Conservation (phyloP, 2,888 invertebrate genomes). For the Rotaria sp. region DNA sequence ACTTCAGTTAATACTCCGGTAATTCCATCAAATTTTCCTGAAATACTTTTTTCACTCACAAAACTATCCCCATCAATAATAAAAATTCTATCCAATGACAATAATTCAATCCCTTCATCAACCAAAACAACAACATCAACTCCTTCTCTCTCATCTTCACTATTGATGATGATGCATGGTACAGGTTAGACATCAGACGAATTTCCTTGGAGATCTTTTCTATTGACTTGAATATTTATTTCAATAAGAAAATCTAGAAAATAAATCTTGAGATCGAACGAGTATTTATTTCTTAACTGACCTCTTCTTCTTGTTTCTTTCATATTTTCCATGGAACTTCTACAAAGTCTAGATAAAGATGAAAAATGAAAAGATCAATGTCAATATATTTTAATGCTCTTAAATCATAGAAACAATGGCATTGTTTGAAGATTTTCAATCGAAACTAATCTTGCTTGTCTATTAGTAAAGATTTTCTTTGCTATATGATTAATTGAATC, state of each 20-base stretch:
- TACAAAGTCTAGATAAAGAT: neutral
- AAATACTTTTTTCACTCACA: constrained; percentile 77
- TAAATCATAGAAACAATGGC: neutral
- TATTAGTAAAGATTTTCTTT: neutral
- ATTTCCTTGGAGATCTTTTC: neutral
- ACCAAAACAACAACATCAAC: neutral
- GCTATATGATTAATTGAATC: neutral
- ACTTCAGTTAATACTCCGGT: constrained; percentile 88
- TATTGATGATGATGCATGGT: neutral
- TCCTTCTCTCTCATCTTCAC: neutral
- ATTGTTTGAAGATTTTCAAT: neutral
- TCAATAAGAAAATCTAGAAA: neutral
- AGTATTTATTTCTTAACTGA: neutral
- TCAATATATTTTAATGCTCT: neutral
- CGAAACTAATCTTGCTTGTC: neutral
- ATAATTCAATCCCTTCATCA: neutral
- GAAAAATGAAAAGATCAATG: neutral
- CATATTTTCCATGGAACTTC: neutral
- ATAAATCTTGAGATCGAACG: neutral
- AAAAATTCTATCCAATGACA: neutral
- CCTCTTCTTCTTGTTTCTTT: neutral
- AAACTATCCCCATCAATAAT: constrained; percentile 54
- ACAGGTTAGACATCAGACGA: neutral
- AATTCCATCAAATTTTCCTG: constrained; percentile 85
- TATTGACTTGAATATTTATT: neutral